Evolutionary conservation across 2,888 invertebrate genomes (phyloP).

Genomic region (Linnaemya tessellans): DNA sequence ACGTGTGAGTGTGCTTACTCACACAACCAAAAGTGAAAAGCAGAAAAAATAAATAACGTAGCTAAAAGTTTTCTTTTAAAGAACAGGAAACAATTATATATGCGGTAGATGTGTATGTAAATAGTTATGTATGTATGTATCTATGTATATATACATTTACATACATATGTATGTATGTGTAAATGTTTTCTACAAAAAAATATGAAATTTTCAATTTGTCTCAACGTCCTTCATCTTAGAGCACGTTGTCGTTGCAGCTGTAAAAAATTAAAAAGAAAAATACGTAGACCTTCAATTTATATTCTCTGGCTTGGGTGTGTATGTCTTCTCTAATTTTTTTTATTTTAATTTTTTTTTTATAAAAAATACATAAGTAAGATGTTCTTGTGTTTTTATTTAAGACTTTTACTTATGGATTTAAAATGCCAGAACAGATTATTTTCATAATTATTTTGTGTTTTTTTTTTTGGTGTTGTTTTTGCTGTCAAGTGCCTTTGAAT

Average conservation of each 20-base stretch:
- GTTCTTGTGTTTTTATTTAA: slow-evolving; percentile 18
- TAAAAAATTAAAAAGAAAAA: slow-evolving; percentile 23
- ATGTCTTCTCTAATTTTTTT: slow-evolving; percentile 6
- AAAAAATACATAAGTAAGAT: background rate
- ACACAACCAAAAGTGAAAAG: background rate
- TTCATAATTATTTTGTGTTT: slow-evolving; percentile 2
- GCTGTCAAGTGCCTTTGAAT: slow-evolving; percentile 4
- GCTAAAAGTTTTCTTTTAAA: slow-evolving; percentile 34
- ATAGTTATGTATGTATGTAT: too few relatives aligned
- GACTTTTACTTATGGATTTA: slow-evolving; percentile 3
- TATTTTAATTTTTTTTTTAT: background rate
- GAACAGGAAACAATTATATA: slow-evolving; percentile 56
- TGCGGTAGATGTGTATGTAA: slow-evolving; percentile 41
- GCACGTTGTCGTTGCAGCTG: slow-evolving; percentile 10
- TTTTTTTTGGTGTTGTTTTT: too few relatives aligned
- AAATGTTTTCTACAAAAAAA: slow-evolving; percentile 5
- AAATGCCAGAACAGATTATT: slow-evolving; percentile 15
- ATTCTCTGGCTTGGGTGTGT: slow-evolving; percentile 36
- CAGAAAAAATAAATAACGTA: slow-evolving; percentile 20
- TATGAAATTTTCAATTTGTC: slow-evolving; percentile 27
- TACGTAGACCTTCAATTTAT: slow-evolving; percentile 45
- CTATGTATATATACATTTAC: too few relatives aligned
- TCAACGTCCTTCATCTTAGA: slow-evolving; percentile 38
- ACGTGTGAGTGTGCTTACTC: background rate
- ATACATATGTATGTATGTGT: too few relatives aligned